Base-by-base conservation (phyloP, 2,888 invertebrate genomes). In the Nyleta sp. region DNA sequence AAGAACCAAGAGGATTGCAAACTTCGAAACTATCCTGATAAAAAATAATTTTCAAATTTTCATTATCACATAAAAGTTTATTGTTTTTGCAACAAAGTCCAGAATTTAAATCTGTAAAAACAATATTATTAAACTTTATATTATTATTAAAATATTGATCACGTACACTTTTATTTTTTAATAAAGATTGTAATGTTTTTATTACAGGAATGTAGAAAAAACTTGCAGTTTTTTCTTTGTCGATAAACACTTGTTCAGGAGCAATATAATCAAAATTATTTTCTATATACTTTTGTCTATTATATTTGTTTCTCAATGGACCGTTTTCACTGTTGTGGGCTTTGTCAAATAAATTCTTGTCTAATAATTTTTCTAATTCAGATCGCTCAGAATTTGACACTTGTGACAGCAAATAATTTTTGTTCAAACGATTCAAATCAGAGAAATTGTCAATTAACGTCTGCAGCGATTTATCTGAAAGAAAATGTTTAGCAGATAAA, bases 71-170 rank as follows among this genome's bases (percentile, higher is more conserved):
- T 2, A 64, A 8, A 2, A 50, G 50, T 18, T 48, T 22, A 48
- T 62, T 52, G 31, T 64, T 64, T 52, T 50, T 40, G 11, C 52
- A 64, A 64, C 50, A 50, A 48, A 64, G 15, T n/a, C 64, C 52
- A 10, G 52, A 42, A 52, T 52, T 64, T 22, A 65, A 20, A 65
- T 65, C 52, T 18, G 64, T 38, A 40, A 52, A 52, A 50, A 50
- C 17, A 11, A 52, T n/a, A 40, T 11, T 35, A 28, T 64, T 64
- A 13, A 42, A 42, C 15, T 42, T 18, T 15, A 6, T 42, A 1
- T 17, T 8, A 42, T 42, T 42, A 1, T 42, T 8, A 18, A 1
- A 18, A 42, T 17, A 42, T n/a, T 42, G 42, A 42, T 2, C 6
- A 0, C n/a, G 38, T 10, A 10, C 53, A n/a, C 8, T n/a, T 38